Evolutionary conservation across 2,888 invertebrate species (phyloP).

Genomic region (Halocaridina rubra): DNA sequence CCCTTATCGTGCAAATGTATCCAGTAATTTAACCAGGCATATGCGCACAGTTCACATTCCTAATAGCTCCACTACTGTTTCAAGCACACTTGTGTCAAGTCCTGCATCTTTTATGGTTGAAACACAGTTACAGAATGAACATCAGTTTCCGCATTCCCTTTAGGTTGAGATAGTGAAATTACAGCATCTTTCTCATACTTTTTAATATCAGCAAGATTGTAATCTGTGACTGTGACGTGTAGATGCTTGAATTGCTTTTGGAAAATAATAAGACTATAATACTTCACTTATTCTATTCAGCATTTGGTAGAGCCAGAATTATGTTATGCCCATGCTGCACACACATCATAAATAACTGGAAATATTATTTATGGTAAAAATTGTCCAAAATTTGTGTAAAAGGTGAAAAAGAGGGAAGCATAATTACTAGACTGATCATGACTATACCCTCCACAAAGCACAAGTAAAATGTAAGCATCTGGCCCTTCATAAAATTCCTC

Average conservation of each 20-base stretch:
- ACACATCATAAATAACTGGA: no score
- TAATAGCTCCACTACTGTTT: background rate
- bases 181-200: background rate
- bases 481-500: background rate
- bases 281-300: no score
- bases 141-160: constrained; percentile 10
- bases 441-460: no score
- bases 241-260: no score
- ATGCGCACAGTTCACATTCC: constrained; percentile 51
- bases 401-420: no score
- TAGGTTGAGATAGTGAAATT: background rate
- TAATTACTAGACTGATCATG: no score
- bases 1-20: constrained; percentile 61
- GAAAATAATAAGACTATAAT: no score
- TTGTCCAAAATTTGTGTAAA: no score
- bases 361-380: no score
- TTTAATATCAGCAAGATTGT: background rate
- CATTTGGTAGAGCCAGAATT: no score
- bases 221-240: no score
- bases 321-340: no score
- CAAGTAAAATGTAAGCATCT: background rate
- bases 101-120: background rate
- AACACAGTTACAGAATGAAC: constrained; percentile 5
- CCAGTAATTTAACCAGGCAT: constrained; percentile 58
- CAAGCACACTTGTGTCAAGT: background rate